phyloP scores from a whole-genome alignment of 2,113 vertebrate genomes.

The Cnemophilus loriae region DNA sequence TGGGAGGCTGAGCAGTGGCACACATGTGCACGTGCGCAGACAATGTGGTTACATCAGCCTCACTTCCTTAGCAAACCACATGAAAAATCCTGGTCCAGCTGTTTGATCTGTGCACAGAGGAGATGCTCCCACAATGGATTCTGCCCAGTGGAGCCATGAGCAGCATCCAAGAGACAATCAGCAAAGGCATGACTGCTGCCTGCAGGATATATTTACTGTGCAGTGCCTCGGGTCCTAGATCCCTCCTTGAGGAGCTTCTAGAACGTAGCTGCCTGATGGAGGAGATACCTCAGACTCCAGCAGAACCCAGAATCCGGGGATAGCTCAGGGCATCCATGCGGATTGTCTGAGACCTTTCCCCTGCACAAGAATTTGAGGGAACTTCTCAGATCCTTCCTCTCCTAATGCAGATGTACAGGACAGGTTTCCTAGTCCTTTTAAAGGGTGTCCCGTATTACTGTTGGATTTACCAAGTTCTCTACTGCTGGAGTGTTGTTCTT shows the following conservation, averaged over 20 bases:
- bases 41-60: neutral
- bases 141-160: neutral
- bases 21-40: neutral
- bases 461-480: neutral
- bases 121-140: neutral
- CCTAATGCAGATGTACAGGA: neutral
- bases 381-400: neutral
- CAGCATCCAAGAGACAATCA: neutral
- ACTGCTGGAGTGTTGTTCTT: neutral
- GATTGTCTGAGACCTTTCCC: neutral
- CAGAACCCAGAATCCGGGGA: neutral
- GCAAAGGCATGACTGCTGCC: neutral
- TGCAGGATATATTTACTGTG: neutral
- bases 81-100: neutral
- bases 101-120: neutral
- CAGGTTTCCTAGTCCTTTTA: neutral
- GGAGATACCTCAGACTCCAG: neutral
- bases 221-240: neutral
- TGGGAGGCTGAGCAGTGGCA: neutral
- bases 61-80: neutral
- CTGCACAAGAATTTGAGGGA: neutral
- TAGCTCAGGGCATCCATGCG: neutral
- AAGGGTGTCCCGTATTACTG: accelerated
- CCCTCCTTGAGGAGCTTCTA: neutral
- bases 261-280: neutral